Percentiles rank a stretch among this genome's conserved stretches.
Conservation (phyloP, 2,113 vertebrate genomes). For the Nothoprocta pentlandii region DNA sequence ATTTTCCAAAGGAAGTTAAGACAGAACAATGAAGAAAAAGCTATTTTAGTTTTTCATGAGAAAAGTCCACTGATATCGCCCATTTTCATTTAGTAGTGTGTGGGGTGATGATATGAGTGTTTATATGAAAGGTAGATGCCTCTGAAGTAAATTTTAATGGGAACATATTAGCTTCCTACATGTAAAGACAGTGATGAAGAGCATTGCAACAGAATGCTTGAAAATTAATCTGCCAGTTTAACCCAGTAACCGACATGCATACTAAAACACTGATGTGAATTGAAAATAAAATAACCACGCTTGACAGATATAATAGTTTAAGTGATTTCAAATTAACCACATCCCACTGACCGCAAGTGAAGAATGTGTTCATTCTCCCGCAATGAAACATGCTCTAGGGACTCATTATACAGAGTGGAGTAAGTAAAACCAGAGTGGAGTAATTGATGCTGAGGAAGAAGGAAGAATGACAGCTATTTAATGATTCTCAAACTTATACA, state of each 20-base stretch:
- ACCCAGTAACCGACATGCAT: constrained; percentile 79
- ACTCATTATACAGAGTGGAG: constrained; percentile 86
- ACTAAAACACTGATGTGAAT: constrained; percentile 83
- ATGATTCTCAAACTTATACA: constrained; percentile 80
- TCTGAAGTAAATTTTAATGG: constrained; percentile 59
- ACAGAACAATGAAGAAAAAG: background rate
- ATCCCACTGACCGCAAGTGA: constrained; percentile 86
- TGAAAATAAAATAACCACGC: constrained; percentile 86
- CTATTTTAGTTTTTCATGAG: background rate
- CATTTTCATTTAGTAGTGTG: background rate
- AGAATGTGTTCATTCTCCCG: constrained; percentile 82
- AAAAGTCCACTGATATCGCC: background rate
- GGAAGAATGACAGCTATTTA: constrained; percentile 83
- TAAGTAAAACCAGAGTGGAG: constrained; percentile 85
- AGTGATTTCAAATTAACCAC: constrained; percentile 93
- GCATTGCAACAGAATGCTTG: constrained; percentile 68
- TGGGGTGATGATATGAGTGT: constrained; percentile 13
- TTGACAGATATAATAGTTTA: constrained; percentile 90
- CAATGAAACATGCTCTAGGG: constrained; percentile 87
- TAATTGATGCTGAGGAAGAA: constrained; percentile 83
- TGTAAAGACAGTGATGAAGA: constrained; percentile 71
- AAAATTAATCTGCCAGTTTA: constrained; percentile 84
- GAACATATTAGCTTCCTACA: constrained; percentile 57
- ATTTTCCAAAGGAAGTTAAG: background rate
- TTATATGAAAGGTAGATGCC: constrained; percentile 31